Evolutionary conservation across 2,797 vertebrate species (phyloP).

Genomic region (Parotocinclus haroldoi): DNA sequence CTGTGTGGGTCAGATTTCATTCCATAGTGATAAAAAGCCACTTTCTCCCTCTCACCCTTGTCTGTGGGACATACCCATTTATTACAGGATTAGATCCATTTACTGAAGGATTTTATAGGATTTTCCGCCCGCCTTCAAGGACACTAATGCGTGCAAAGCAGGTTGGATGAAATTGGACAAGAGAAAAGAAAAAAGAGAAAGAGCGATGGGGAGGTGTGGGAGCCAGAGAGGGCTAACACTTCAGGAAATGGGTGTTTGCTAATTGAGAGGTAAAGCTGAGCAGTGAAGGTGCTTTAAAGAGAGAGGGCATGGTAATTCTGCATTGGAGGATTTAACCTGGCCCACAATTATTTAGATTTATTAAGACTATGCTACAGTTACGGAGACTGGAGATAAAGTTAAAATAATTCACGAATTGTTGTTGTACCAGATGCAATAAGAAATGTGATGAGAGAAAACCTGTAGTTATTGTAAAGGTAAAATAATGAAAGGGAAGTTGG

Average conservation of each 20-base stretch:
- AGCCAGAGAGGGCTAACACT: conserved; percentile 37
- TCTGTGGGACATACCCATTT: conserved; percentile 80
- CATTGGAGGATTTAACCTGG: conserved; percentile 52
- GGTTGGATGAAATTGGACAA: conserved; percentile 43
- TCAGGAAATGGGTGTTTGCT: conserved; percentile 34
- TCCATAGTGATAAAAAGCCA: conserved; percentile 73
- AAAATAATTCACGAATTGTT: no score
- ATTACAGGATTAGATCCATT: conserved; percentile 82
- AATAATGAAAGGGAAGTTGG: conserved; percentile 39
- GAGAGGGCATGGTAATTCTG: conserved; percentile 13
- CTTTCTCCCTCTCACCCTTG: conserved; percentile 75
- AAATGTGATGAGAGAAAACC: conserved; percentile 31
- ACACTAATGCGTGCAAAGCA: conserved; percentile 66
- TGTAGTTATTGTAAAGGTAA: conserved; percentile 61
- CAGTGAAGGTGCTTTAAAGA: conserved; percentile 50
- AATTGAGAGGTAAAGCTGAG: conserved; percentile 46
- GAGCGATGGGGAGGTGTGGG: conserved; percentile 27
- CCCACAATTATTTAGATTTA: conserved; percentile 19
- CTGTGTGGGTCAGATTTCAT: conserved; percentile 67
- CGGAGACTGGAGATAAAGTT: neutral
- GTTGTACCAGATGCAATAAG: conserved; percentile 17
- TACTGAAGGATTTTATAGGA: conserved; percentile 78
- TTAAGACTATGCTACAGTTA: conserved; percentile 4
- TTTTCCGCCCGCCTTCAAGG: conserved; percentile 76
- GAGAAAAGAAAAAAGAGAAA: conserved; percentile 34